Evolutionary conservation across 2,113 vertebrate genomes (phyloP), one percentile per base, ranked within the genome.

Genomic region (Diglossa brunneiventris): DNA sequence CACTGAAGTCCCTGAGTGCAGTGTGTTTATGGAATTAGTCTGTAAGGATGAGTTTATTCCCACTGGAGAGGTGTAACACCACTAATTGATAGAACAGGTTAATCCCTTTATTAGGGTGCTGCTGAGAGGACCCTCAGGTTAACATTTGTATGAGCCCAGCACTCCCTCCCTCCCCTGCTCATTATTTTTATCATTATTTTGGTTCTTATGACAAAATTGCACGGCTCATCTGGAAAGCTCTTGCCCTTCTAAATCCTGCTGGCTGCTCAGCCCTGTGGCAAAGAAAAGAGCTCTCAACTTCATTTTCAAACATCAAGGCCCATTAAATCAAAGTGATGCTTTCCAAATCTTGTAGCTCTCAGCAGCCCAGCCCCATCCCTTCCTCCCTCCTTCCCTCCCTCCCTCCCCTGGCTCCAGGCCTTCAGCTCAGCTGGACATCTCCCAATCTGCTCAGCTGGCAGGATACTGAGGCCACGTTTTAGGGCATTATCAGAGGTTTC

Each of bases 141-240:
- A 83, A 59, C 41, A 46, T 53, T 59, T 64, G 23, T 19, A 10
- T 67, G 3, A 2, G 16, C 68, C 72, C 56, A 46, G 4, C 0
- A 0, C 56, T 89, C 39, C 52, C n/a, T n/a, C 94, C 69, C 69
- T 75, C 73, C 68, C 47, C 75, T 67, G 58, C 75, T 79, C 13
- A 12, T 84, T 92, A 72, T 93, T 94, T 95, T 91, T 84, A 66
- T 82, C 35, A 26, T 73, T 94, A 66, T 85, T 97, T 93, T 68
- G 44, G 81, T 73, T 89, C 70, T 87, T 72, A 22, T 0, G 87
- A 89, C 53, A 84, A 53, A 82, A 89, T 58, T 87, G 66, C 39
- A 33, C 28, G 28, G 79, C 86, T 90, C 55, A 52, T 58, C 55
- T 76, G 77, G 69, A 82, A 95, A 91, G 62, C 89, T 89, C 74